These are phyloP conservation scores for Amblyraja radiata DNA, from an alignment of 2,797 vertebrate species.

Conservation along the genomic window DNA sequence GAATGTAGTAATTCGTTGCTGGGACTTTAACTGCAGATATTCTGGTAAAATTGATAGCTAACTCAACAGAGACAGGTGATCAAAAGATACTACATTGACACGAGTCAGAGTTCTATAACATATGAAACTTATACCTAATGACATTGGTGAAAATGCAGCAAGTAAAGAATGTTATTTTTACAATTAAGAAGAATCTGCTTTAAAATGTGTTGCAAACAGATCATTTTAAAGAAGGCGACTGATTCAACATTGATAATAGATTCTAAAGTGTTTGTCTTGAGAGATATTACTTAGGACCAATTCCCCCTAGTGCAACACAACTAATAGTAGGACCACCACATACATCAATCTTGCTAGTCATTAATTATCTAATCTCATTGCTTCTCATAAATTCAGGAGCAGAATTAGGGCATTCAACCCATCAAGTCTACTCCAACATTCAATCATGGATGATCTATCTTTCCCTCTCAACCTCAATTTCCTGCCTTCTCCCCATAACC, in stretches of 20 bases:
- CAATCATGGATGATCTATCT: too few species aligned
- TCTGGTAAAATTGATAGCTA: background rate
- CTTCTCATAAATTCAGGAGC: too few species aligned
- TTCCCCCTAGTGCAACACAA: background rate
- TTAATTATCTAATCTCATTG: too few species aligned
- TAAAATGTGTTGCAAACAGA: background rate
- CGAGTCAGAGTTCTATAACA: background rate
- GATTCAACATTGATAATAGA: background rate
- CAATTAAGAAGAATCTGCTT: background rate
- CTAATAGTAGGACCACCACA: background rate
- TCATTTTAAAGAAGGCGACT: background rate
- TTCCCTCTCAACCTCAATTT: too few species aligned
- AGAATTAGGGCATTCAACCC: too few species aligned
- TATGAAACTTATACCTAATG: background rate
- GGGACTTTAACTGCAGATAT: background rate
- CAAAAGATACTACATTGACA: background rate
- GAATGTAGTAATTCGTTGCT: background rate
- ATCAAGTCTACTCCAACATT: too few species aligned
- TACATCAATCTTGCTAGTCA: background rate
- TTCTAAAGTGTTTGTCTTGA: background rate
- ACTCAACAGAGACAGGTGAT: background rate
- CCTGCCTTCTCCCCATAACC: too few species aligned
- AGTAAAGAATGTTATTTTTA: background rate
- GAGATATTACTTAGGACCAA: background rate
- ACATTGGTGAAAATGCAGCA: background rate